A percentile compares a stretch with the other conserved stretches of the same genome.
Conservation (phyloP, 2,113 vertebrate genomes). For the Phalacrocorax carbo region DNA sequence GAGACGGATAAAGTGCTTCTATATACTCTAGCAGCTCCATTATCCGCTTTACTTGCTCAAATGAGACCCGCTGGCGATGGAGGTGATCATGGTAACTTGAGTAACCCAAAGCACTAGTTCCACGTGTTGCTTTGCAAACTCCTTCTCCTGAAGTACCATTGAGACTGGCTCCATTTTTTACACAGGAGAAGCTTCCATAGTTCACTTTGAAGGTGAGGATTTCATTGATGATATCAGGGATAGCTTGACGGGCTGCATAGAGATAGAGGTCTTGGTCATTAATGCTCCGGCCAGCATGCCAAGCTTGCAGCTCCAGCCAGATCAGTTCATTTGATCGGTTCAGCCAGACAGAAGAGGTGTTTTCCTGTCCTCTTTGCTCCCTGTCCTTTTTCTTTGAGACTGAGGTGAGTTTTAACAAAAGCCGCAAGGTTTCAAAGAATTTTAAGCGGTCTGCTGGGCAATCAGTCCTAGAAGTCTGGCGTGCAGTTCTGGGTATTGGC, state of each 20-base stretch:
- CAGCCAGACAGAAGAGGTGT: slow-evolving; percentile 87
- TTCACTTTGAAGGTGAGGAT: slow-evolving; percentile 95
- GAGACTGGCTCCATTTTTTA: slow-evolving; percentile 67
- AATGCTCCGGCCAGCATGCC: slow-evolving; percentile 93
- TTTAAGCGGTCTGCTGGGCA: slow-evolving; percentile 95
- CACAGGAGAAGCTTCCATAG: slow-evolving; percentile 79
- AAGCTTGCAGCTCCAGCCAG: slow-evolving; percentile 98
- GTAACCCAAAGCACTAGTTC: slow-evolving; percentile 71
- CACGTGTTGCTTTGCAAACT: slow-evolving; percentile 63
- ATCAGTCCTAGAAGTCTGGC: slow-evolving; percentile 95
- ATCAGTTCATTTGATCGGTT: slow-evolving; percentile 93
- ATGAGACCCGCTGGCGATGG: slow-evolving; percentile 89
- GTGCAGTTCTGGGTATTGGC: slow-evolving; percentile 86
- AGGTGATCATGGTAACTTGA: slow-evolving; percentile 87
- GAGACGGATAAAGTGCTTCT: slow-evolving; percentile 95
- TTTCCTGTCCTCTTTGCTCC: slow-evolving; percentile 93
- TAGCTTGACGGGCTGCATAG: slow-evolving; percentile 95
- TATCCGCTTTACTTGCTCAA: slow-evolving; percentile 94
- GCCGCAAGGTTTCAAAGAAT: slow-evolving; percentile 96
- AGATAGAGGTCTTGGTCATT: slow-evolving; percentile 93
- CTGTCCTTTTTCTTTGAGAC: slow-evolving; percentile 99
- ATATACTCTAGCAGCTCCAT: slow-evolving; percentile 96
- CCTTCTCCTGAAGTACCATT: slow-evolving; percentile 74
- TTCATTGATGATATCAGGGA: slow-evolving; percentile 96
- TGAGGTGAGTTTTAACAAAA: slow-evolving; percentile 97